phyloP scores from a whole-genome alignment of 2,888 invertebrate species.

The Odontothrips loti region DNA sequence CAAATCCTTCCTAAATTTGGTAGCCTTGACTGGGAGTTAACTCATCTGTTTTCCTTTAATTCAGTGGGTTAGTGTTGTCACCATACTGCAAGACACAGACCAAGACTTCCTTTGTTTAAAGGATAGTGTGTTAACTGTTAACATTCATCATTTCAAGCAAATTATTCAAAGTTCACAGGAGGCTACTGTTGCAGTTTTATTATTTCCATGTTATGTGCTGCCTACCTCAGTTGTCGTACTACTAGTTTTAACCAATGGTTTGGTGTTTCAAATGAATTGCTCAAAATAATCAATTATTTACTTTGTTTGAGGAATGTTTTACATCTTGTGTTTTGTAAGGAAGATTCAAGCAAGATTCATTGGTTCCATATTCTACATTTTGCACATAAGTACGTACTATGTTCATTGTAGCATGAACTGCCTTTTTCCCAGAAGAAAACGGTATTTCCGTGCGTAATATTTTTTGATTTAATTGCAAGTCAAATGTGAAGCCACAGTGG shows the following conservation, averaged over 20 bases:
- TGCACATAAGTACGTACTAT: no score
- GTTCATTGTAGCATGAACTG: no score
- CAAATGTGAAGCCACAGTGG: no score
- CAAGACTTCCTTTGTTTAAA: not conserved
- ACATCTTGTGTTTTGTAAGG: no score
- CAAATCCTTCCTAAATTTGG: not conserved
- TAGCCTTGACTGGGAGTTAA: not conserved
- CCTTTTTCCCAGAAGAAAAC: no score
- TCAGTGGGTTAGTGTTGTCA: not conserved
- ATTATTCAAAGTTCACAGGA: not conserved
- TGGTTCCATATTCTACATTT: no score
- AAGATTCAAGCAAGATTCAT: no score
- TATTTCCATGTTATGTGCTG: not conserved
- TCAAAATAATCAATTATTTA: not conserved
- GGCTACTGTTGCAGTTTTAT: not conserved
- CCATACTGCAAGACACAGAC: no score
- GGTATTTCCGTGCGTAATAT: no score
- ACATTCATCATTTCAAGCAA: not conserved
- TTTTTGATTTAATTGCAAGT: no score
- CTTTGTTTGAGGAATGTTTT: no score
- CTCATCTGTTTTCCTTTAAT: not conserved
- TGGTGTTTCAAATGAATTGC: constrained; percentile 12
- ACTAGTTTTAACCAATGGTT: not conserved
- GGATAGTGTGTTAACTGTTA: no score
- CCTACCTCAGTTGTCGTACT: constrained; percentile 9